These are phyloP conservation scores for Blomia tropicalis DNA, from an alignment of 2,888 invertebrate species.

Conservation along the genomic window DNA sequence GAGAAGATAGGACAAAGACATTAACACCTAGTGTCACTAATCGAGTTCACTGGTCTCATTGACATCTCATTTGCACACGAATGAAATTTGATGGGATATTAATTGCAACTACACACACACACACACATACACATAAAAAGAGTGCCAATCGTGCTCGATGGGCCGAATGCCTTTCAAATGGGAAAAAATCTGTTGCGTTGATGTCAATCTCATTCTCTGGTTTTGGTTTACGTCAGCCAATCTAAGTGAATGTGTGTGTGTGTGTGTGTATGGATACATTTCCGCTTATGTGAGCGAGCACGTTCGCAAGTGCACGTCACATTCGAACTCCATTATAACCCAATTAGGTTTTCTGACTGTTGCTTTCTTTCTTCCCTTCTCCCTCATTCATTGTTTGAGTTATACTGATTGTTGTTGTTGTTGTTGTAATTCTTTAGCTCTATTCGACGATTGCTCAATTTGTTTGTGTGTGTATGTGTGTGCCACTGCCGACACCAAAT, in stretches of 20 bases:
- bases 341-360: background rate
- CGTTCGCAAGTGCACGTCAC: background rate
- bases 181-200: no score
- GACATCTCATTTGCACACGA: background rate
- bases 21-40: slow-evolving; percentile 13
- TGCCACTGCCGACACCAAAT: no score
- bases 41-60: slow-evolving; percentile 8
- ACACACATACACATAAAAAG: background rate
- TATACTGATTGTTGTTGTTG: no score
- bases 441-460: background rate
- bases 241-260: no score
- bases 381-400: background rate
- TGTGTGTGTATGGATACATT: background rate
- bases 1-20: slow-evolving; percentile 9
- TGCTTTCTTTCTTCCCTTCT: background rate
- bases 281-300: background rate
- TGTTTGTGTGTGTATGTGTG: background rate
- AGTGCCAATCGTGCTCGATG: background rate
- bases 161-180: no score
- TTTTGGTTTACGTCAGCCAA: no score
- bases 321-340: background rate
- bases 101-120: background rate
- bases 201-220: no score
- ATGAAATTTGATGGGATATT: slow-evolving; percentile 4
- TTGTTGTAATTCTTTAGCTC: no score